These are phyloP conservation scores for Graptemys geographica DNA, from an alignment of 2,797 vertebrate genomes.

Conservation along the genomic window DNA sequence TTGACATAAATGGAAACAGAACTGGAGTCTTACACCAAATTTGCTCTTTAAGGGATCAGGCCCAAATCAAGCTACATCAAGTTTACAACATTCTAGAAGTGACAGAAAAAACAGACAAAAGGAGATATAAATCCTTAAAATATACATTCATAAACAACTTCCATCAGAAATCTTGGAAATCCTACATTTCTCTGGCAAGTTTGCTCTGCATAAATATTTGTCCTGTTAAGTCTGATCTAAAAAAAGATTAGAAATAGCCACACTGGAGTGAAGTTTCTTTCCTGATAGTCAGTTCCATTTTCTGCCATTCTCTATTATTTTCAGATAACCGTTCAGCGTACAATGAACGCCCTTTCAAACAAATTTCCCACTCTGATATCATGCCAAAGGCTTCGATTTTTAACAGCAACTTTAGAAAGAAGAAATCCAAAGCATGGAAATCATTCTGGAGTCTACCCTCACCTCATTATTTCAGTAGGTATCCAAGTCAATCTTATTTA, in stretches of 20 bases:
- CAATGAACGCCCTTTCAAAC: neutral
- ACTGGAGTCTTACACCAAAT: neutral
- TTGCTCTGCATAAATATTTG: conserved; percentile 48
- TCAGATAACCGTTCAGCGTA: neutral
- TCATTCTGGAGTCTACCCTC: conserved; percentile 61
- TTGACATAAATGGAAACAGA: neutral
- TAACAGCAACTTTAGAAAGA: conserved; percentile 44
- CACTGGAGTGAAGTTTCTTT: neutral
- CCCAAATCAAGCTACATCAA: neutral
- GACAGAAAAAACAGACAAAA: neutral
- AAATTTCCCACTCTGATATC: conserved; percentile 11
- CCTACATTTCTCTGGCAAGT: neutral
- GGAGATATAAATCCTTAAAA: conserved; percentile 32
- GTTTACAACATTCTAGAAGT: neutral
- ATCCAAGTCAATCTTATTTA: conserved; percentile 45
- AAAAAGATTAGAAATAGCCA: conserved; percentile 32
- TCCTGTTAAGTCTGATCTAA: conserved; percentile 9
- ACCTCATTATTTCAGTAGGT: conserved; percentile 48
- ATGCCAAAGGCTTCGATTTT: conserved; percentile 26
- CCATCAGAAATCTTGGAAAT: conserved; percentile 35
- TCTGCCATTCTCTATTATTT: neutral
- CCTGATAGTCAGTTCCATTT: conserved; percentile 23
- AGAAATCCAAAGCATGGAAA: conserved; percentile 7
- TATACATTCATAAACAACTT: conserved; percentile 8
- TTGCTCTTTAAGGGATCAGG: neutral